A percentile compares a stretch with the other conserved stretches of the same genome.
These are phyloP conservation scores for Anoplopoma fimbria DNA, from an alignment of 2,113 vertebrate genomes.

Conservation along the genomic window DNA sequence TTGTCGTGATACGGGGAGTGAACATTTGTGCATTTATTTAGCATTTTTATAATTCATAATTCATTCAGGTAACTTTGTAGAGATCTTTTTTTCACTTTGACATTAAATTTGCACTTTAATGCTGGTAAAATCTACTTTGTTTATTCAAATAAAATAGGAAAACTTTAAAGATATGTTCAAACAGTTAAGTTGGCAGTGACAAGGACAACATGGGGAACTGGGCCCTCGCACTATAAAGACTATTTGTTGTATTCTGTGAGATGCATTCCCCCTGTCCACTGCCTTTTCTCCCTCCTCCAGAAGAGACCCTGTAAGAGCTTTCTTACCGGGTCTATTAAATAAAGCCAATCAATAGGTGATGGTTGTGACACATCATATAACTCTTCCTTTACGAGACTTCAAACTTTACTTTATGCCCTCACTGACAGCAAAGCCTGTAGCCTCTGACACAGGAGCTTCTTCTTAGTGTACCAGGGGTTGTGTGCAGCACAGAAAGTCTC, in stretches of 20 bases:
- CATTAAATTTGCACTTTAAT: background rate
- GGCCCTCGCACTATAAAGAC: background rate
- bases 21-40: background rate
- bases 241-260: conserved; percentile 21
- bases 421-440: conserved; percentile 19
- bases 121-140: background rate
- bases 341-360: conserved; percentile 24
- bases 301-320: conserved; percentile 4
- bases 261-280: conserved; percentile 10
- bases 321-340: background rate
- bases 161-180: background rate
- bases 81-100: background rate
- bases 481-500: conserved; percentile 47
- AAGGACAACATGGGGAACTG: background rate
- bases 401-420: conserved; percentile 22
- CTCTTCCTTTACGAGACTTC: conserved; percentile 29
- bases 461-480: conserved; percentile 13
- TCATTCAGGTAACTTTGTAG: too few species aligned
- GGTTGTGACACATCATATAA: conserved; percentile 10
- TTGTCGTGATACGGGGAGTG: background rate
- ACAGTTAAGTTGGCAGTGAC: background rate
- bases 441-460: conserved; percentile 19
- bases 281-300: background rate
- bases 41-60: background rate
- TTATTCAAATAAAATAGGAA: background rate